Conservation (phyloP, 1,140 invertebrate genomes). For the Liolophura sinensis region DNA sequence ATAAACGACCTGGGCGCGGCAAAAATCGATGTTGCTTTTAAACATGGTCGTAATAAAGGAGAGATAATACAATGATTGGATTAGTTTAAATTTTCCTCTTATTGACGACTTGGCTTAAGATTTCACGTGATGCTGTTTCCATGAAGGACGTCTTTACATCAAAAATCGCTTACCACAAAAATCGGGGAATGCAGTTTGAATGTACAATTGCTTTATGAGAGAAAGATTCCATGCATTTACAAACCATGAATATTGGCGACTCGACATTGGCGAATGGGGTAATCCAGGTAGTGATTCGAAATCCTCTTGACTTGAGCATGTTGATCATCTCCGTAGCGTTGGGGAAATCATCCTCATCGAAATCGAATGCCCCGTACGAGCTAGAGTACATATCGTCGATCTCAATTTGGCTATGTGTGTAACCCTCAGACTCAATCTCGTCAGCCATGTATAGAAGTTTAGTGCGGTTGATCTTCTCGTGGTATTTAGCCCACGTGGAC, state of each 20-base stretch:
- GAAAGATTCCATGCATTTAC: too few species aligned
- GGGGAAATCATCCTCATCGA: constrained; percentile 73
- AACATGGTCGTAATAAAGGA: too few species aligned
- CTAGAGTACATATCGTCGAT: constrained; percentile 88
- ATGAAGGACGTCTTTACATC: too few species aligned
- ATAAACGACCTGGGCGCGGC: too few species aligned
- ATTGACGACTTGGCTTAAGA: too few species aligned
- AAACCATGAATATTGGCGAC: constrained; percentile 63
- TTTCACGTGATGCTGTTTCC: too few species aligned
- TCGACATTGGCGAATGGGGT: constrained; percentile 85
- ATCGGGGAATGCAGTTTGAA: too few species aligned
- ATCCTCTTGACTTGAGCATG: constrained; percentile 68
- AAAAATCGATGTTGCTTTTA: too few species aligned
- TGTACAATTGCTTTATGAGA: too few species aligned
- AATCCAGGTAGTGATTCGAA: constrained; percentile 81
- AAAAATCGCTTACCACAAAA: too few species aligned
- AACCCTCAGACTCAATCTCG: constrained; percentile 70
- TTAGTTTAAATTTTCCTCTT: too few species aligned
- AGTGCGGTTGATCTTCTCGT: constrained; percentile 66
- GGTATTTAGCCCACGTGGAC: constrained; percentile 74
- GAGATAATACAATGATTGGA: too few species aligned
- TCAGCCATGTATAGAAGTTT: constrained; percentile 70
- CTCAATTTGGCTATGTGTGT: constrained; percentile 77
- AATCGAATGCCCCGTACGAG: constrained; percentile 78
- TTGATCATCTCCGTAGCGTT: constrained; percentile 65